phyloP scores from a whole-genome alignment of 23 tunicate genomes.

The Halocynthia aurantium region DNA sequence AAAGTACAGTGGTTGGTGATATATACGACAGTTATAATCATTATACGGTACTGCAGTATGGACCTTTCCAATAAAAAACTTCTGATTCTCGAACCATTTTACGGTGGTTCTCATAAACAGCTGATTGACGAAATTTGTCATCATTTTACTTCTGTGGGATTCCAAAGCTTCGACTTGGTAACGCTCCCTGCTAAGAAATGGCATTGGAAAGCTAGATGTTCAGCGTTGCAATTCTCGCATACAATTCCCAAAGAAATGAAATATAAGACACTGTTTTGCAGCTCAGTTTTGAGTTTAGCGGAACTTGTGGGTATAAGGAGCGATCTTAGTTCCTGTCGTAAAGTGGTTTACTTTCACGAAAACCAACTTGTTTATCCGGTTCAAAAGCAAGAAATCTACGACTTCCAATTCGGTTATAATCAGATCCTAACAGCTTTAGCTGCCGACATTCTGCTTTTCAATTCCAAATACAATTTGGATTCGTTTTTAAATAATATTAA shows the following conservation, averaged over 20 bases:
- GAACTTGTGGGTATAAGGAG: slow-evolving; percentile 64
- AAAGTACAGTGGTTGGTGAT: too few relatives aligned
- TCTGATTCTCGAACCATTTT: slow-evolving; percentile 73
- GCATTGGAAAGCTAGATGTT: slow-evolving; percentile 91
- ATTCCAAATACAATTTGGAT: slow-evolving; percentile 65
- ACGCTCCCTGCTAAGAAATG: slow-evolving; percentile 86
- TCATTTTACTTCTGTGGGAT: background rate
- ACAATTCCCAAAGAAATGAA: slow-evolving; percentile 24
- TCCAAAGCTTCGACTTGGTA: slow-evolving; percentile 17
- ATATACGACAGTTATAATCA: too few relatives aligned
- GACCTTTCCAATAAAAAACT: background rate
- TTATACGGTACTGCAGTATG: too few relatives aligned
- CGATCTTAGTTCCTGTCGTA: slow-evolving; percentile 23
- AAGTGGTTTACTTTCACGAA: slow-evolving; percentile 94
- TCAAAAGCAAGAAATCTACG: slow-evolving; percentile 50
- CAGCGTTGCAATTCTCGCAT: slow-evolving; percentile 35
- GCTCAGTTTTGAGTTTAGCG: slow-evolving; percentile 65
- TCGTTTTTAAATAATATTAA: slow-evolving; percentile 62
- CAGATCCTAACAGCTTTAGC: slow-evolving; percentile 77
- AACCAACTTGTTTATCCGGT: slow-evolving; percentile 94
- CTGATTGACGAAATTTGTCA: slow-evolving; percentile 38
- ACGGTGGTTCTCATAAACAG: slow-evolving; percentile 92
- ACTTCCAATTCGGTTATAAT: slow-evolving; percentile 90
- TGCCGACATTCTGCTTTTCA: slow-evolving; percentile 73
- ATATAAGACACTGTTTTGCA: slow-evolving; percentile 53